Conservation (phyloP, 2,888 invertebrate genomes). For the Sinodicranocentrus sp. region DNA sequence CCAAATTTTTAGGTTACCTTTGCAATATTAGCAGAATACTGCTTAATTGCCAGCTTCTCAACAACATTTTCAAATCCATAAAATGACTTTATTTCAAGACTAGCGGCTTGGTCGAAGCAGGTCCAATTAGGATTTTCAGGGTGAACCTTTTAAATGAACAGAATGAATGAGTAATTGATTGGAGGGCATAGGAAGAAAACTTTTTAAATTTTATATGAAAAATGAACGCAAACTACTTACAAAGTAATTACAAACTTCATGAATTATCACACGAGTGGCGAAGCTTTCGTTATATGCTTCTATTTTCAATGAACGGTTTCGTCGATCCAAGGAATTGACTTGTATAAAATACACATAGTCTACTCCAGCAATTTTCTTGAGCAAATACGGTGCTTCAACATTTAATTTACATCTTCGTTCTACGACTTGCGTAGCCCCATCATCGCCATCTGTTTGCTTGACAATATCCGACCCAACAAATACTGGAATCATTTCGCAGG, state of each 20-base stretch:
- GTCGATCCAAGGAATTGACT: slow-evolving; percentile 90
- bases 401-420: slow-evolving; percentile 92
- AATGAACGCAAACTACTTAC: slow-evolving; percentile 81
- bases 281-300: slow-evolving; percentile 97
- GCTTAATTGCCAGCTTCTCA: slow-evolving; percentile 97
- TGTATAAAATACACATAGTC: slow-evolving; percentile 95
- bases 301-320: slow-evolving; percentile 88
- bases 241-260: slow-evolving; percentile 92
- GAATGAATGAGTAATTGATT: background rate
- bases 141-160: slow-evolving; percentile 84
- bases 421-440: slow-evolving; percentile 88
- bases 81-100: slow-evolving; percentile 95
- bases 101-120: slow-evolving; percentile 95
- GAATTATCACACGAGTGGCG: slow-evolving; percentile 87
- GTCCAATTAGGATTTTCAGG: slow-evolving; percentile 97
- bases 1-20: no score
- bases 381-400: slow-evolving; percentile 94
- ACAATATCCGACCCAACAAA: slow-evolving; percentile 92
- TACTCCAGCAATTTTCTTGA: slow-evolving; percentile 96
- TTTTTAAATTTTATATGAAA: background rate
- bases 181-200: background rate
- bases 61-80: slow-evolving; percentile 96
- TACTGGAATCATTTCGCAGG: slow-evolving; percentile 95
- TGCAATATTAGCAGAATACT: slow-evolving; percentile 92
- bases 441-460: slow-evolving; percentile 87